Percentiles rank a stretch among this genome's conserved stretches.
phyloP scores from a whole-genome alignment of 2,888 invertebrate genomes.

The Parascotia fuliginaria region DNA sequence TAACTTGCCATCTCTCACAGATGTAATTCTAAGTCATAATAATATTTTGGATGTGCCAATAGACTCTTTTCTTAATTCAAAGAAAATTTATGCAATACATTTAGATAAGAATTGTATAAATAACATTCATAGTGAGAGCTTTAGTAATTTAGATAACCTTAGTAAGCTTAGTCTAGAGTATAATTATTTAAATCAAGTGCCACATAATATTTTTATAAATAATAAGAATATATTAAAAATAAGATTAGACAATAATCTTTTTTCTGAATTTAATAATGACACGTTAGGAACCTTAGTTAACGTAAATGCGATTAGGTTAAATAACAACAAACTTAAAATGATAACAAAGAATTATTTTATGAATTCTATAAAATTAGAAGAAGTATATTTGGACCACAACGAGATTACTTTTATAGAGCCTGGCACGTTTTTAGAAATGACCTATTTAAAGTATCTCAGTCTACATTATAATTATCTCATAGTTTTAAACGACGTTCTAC shows the following conservation, averaged over 20 bases:
- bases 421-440: conserved; percentile 90
- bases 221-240: conserved; percentile 91
- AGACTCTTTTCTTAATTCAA: conserved; percentile 93
- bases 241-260: conserved; percentile 94
- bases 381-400: conserved; percentile 95
- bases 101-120: conserved; percentile 94
- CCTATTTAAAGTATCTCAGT: conserved; percentile 92
- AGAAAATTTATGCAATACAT: conserved; percentile 91
- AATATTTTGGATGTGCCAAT: conserved; percentile 94
- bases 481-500: conserved; percentile 91
- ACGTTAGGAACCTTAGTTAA: conserved; percentile 91
- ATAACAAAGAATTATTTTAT: conserved; percentile 92
- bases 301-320: conserved; percentile 91
- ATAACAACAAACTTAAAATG: conserved; percentile 92
- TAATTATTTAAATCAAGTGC: conserved; percentile 93
- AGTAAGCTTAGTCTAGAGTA: conserved; percentile 93
- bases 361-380: conserved; percentile 90
- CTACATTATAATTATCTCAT: conserved; percentile 92
- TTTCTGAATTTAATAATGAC: conserved; percentile 91
- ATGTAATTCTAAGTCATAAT: conserved; percentile 94
- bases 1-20: conserved; percentile 91
- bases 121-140: conserved; percentile 91
- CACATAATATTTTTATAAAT: conserved; percentile 90
- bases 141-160: conserved; percentile 90
- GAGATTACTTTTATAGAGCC: conserved; percentile 92